Percentiles rank a stretch among this genome's conserved stretches.
These are phyloP conservation scores for Druceiella hillmani DNA, from an alignment of 2,888 invertebrate genomes.

Conservation along the genomic window DNA sequence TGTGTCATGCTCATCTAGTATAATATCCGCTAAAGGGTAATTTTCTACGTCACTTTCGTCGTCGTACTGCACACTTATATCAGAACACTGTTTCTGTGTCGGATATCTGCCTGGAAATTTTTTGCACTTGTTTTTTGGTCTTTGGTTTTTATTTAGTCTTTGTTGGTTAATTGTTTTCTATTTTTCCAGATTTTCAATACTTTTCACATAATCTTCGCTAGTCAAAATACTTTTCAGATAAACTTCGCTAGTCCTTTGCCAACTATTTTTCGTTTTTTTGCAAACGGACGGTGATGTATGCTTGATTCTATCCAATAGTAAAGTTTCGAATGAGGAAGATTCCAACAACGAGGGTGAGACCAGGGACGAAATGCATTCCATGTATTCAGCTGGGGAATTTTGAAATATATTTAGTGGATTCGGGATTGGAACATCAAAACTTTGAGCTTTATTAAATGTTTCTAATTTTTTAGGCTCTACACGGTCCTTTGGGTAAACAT, in stretches of 20 bases:
- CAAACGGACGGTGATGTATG: neutral
- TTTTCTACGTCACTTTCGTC: conserved; percentile 4
- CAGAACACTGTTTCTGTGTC: too few relatives aligned
- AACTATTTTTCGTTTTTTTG: neutral
- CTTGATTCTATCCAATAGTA: conserved; percentile 1
- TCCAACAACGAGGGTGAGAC: conserved; percentile 9
- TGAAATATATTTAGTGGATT: conserved; percentile 10
- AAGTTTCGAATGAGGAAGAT: too few relatives aligned
- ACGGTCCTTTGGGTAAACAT: conserved; percentile 11
- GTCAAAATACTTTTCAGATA: too few relatives aligned
- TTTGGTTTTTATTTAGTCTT: too few relatives aligned
- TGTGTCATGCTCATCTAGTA: neutral
- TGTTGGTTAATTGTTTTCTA: too few relatives aligned
- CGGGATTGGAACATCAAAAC: conserved; percentile 5
- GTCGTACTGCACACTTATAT: too few relatives aligned
- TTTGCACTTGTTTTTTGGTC: too few relatives aligned
- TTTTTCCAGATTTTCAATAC: conserved; percentile 4
- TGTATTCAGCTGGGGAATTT: conserved; percentile 5
- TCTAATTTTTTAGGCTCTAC: conserved; percentile 11
- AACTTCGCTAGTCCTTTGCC: conserved; percentile 1
- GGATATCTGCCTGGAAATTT: too few relatives aligned
- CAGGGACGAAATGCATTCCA: too few relatives aligned
- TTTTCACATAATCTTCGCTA: too few relatives aligned
- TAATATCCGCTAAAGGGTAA: conserved; percentile 1
- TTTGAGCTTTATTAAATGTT: conserved; percentile 10